Evolutionary conservation across 2,888 invertebrate genomes (phyloP).

Genomic region (Rosalia funebris): DNA sequence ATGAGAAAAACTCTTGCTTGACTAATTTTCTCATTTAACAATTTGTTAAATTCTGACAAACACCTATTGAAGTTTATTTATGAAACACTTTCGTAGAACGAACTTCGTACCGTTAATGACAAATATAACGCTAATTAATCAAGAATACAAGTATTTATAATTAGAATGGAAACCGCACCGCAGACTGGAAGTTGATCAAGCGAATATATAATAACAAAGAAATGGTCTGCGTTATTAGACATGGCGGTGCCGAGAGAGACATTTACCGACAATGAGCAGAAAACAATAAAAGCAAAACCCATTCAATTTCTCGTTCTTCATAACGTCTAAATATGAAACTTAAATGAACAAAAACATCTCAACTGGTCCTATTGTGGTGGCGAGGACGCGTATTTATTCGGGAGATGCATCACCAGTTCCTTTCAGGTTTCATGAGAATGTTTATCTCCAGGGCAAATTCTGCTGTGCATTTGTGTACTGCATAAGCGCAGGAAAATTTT

Average conservation of each 20-base stretch:
- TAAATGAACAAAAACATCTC: constrained; percentile 48
- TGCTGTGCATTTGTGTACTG: too few species aligned
- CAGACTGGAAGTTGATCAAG: constrained; percentile 11
- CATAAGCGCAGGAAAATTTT: too few species aligned
- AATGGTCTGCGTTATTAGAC: constrained; percentile 3
- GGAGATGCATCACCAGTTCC: constrained; percentile 11
- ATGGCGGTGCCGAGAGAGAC: constrained; percentile 13
- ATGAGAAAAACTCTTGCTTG: too few species aligned
- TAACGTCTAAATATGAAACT: constrained; percentile 48
- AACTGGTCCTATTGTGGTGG: constrained; percentile 41
- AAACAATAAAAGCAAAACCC: constrained; percentile 24
- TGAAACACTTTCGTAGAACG: too few species aligned
- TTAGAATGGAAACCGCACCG: neutral
- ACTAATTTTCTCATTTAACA: too few species aligned
- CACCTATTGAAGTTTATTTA: too few species aligned
- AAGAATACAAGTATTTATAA: constrained; percentile 12
- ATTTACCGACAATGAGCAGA: constrained; percentile 17
- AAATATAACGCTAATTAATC: constrained; percentile 15
- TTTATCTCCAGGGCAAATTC: constrained; percentile 3
- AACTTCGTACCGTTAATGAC: constrained; percentile 6
- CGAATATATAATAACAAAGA: constrained; percentile 20
- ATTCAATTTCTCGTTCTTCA: constrained; percentile 45
- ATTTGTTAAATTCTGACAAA: too few species aligned
- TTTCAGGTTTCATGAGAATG: constrained; percentile 2
- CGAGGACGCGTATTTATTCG: constrained; percentile 19